Evolutionary conservation across 2,113 vertebrate genomes (phyloP).

Genomic region (Neogale vison): DNA sequence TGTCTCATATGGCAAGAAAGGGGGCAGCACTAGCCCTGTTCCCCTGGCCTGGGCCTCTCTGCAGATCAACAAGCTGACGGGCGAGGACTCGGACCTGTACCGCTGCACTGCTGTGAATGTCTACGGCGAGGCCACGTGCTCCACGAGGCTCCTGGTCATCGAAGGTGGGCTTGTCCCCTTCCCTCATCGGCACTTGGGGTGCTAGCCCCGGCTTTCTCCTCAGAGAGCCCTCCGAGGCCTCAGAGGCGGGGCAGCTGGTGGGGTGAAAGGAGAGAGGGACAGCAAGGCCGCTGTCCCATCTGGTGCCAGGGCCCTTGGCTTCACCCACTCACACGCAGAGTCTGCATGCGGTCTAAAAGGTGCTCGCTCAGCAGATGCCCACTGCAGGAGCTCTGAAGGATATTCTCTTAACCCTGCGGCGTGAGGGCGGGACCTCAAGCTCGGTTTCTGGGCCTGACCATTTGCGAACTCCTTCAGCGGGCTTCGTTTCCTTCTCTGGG

Average conservation of each 20-base stretch:
- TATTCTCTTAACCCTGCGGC: neutral
- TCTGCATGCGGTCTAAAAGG: neutral
- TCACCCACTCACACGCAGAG: rapidly evolving
- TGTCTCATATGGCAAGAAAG: neutral
- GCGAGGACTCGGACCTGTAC: slow-evolving; percentile 87
- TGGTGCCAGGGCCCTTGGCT: neutral
- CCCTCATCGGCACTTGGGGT: neutral
- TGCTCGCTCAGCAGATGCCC: rapidly evolving
- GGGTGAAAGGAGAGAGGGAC: neutral
- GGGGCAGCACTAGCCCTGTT: neutral
- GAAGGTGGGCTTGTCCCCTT: slow-evolving; percentile 84
- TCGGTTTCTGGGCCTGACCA: neutral
- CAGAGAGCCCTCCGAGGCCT: neutral
- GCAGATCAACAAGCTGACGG: slow-evolving; percentile 86
- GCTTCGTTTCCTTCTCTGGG: neutral
- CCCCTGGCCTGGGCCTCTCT: slow-evolving; percentile 52
- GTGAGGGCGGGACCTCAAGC: neutral
- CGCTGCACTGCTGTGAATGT: slow-evolving; percentile 88
- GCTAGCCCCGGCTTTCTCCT: neutral
- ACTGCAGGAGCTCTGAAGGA: neutral
- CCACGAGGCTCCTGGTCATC: slow-evolving; percentile 85
- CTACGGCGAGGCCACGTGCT: slow-evolving; percentile 89
- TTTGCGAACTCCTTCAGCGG: neutral
- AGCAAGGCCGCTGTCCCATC: rapidly evolving
- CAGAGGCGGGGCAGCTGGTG: neutral